Evolutionary conservation across 2,888 invertebrate genomes (phyloP).

Genomic region (Galerucella calmariensis): DNA sequence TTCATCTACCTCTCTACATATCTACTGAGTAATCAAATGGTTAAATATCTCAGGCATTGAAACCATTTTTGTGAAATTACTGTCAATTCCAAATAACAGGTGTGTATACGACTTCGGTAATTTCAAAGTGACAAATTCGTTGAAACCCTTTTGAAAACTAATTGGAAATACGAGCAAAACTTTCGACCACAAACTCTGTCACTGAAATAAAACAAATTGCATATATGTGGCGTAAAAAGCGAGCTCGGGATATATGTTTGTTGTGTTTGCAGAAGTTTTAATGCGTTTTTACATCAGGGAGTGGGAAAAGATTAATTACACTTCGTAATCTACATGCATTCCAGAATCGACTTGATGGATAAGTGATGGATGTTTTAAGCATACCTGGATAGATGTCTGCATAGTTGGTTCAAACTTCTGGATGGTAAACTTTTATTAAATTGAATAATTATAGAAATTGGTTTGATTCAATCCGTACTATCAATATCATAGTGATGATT

Average conservation of each 20-base stretch:
- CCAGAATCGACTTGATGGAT: slow-evolving; percentile 16
- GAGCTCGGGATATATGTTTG: background rate
- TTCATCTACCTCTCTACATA: too few species aligned
- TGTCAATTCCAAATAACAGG: background rate
- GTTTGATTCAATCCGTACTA: too few species aligned
- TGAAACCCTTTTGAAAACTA: slow-evolving; percentile 3
- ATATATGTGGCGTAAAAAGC: slow-evolving; percentile 6
- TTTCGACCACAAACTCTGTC: slow-evolving; percentile 5
- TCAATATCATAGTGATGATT: too few species aligned
- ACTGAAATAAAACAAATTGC: slow-evolving; percentile 7
- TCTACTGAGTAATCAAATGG: too few species aligned
- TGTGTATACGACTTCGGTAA: background rate
- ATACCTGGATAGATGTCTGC: background rate
- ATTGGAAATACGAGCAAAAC: slow-evolving; percentile 1
- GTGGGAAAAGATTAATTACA: slow-evolving; percentile 25
- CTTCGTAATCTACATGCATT: slow-evolving; percentile 22
- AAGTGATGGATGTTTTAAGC: slow-evolving; percentile 15
- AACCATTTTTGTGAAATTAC: background rate
- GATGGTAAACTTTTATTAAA: background rate
- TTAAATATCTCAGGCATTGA: background rate
- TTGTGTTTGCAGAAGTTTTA: slow-evolving; percentile 13
- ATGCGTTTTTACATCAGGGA: slow-evolving; percentile 24
- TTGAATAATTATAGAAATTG: background rate
- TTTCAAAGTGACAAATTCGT: slow-evolving; percentile 1
- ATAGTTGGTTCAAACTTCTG: background rate